Conservation (phyloP, 2,888 invertebrate species). For the Dicranocentrus wangi region DNA sequence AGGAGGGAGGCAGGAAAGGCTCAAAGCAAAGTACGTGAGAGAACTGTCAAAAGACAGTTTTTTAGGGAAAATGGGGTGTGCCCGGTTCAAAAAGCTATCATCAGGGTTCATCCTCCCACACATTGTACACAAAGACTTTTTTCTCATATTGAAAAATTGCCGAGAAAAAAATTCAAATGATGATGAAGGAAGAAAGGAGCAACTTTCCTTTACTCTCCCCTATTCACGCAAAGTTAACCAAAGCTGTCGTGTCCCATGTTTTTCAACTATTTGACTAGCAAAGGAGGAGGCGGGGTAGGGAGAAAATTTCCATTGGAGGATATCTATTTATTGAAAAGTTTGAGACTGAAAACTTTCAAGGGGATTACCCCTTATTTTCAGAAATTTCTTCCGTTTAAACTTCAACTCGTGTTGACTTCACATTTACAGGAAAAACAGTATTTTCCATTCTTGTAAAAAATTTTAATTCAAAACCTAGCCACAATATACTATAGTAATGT, state of each 20-base stretch:
- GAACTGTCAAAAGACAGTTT: conserved; percentile 67
- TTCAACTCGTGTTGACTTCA: no score
- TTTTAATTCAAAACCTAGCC: no score
- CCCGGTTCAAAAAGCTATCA: conserved; percentile 33
- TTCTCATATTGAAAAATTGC: conserved; percentile 14
- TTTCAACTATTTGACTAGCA: conserved; percentile 28
- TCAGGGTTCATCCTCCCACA: conserved; percentile 42
- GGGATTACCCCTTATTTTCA: no score
- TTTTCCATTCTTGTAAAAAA: no score
- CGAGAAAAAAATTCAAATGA: conserved; percentile 40
- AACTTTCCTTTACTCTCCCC: conserved; percentile 13
- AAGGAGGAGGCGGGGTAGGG: not conserved
- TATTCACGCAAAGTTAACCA: conserved; percentile 52
- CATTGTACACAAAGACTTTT: conserved; percentile 2
- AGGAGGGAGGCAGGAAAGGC: conserved; percentile 67
- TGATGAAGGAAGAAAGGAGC: conserved; percentile 19
- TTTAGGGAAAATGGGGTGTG: conserved; percentile 29
- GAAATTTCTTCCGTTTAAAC: no score
- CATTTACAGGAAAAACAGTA: no score
- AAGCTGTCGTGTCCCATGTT: conserved; percentile 14
- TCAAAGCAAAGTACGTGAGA: conserved; percentile 71
- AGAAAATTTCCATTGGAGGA: not conserved
- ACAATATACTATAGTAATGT: no score
- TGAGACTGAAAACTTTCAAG: no score
- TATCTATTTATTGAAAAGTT: no score